Evolutionary conservation across 2,888 invertebrate genomes (phyloP), one percentile per base, ranked within the genome.

Genomic region (Linyphia triangularis): DNA sequence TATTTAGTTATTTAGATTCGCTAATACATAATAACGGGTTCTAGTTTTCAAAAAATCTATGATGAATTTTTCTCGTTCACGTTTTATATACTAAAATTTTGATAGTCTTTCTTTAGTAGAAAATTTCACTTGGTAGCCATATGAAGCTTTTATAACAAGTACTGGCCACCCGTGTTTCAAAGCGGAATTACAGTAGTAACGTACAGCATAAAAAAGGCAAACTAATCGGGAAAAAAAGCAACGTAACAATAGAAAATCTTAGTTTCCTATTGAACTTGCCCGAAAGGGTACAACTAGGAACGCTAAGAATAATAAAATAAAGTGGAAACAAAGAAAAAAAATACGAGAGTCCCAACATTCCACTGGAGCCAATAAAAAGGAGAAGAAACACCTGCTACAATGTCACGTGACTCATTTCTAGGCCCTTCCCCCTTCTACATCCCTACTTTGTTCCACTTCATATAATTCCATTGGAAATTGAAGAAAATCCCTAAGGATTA

Each of bases 401-500:
- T 57, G 63, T 73, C 78, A 84, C 77, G 72, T 85, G 85, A 85
- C 85, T 78, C 86, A 72, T 84, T 84, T 84, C 75, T 84, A 26
- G 40, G 67, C 59, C 67, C 61, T 30, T 43, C 72, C 63, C 65
- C 72, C 51, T 24, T n/a, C 59, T n/a, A 33, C 57, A 57, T 43
- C 67, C 57, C 57, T 69, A 81, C 82, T 82, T 82, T 82, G 84
- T 84, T 84, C 84, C 84, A 84, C 84, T 84, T 84, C 84, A 84
- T 84, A 84, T 84, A 84, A 84, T 84, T 84, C 84, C 84, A 84
- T 77, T 84, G 84, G 84, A 84, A 84, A 84, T 84, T 84, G 84
- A 84, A 84, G 84, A 84, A 84, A 84, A 84, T 84, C 84, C 84
- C 84, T 24, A 65, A 67, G 84, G 84, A 84, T 84, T 84, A 84